These are phyloP conservation scores for Solea solea DNA, from an alignment of 2,113 vertebrate species.

Conservation along the genomic window DNA sequence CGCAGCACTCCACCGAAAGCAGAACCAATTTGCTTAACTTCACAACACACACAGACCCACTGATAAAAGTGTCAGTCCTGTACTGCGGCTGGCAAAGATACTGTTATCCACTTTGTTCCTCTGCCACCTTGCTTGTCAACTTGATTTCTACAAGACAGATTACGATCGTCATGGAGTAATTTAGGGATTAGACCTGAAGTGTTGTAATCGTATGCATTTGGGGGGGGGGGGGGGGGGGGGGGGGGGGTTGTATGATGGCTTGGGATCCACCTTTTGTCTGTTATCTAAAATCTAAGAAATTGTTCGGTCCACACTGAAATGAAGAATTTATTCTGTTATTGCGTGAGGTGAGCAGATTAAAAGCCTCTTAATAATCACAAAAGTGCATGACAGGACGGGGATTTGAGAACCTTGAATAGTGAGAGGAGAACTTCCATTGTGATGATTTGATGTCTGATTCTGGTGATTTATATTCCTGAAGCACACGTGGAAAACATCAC, in stretches of 20 bases:
- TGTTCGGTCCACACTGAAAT: conserved; percentile 21
- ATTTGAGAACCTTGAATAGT: conserved; percentile 1
- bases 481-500: neutral
- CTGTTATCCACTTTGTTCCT: conserved; percentile 76
- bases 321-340: conserved; percentile 7
- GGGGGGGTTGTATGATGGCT: conserved; percentile 23
- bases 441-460: neutral
- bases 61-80: conserved; percentile 73
- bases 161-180: conserved; percentile 65
- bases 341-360: conserved; percentile 4
- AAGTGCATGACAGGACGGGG: neutral
- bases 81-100: conserved; percentile 66
- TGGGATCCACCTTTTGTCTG: conserved; percentile 44
- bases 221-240: conserved; percentile 31
- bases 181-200: conserved; percentile 71
- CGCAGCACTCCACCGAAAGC: conserved; percentile 72
- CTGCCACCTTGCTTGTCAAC: conserved; percentile 61
- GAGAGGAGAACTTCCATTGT: no score
- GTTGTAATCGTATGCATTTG: conserved; percentile 60
- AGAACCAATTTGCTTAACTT: conserved; percentile 84
- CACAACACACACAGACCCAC: conserved; percentile 62
- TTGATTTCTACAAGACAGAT: conserved; percentile 65
- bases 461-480: neutral
- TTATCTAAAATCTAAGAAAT: conserved; percentile 43
- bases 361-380: neutral